Conservation (phyloP, 2,797 vertebrate species). For the Tolypeutes matacus region DNA sequence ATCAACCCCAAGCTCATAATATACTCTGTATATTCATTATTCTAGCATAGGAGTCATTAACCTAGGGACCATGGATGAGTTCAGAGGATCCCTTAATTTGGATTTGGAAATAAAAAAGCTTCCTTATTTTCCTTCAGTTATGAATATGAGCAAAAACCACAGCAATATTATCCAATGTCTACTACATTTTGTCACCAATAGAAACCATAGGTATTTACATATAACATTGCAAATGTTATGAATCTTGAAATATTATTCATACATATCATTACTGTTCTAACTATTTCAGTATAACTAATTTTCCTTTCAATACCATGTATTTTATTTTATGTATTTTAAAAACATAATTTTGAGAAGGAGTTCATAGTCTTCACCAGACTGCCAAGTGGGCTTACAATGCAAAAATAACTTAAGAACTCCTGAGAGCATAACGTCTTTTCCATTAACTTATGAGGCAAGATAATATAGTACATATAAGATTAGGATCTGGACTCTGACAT, state of each 20-base stretch:
- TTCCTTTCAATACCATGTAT: not conserved
- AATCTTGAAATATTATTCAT: not conserved
- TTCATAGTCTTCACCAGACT: not conserved
- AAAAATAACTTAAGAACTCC: not conserved
- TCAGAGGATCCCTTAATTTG: not conserved
- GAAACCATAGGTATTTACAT: conserved; percentile 21
- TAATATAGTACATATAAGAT: not conserved
- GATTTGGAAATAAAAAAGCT: not conserved
- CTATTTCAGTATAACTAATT: not conserved
- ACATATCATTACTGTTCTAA: not conserved
- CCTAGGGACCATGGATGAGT: not conserved
- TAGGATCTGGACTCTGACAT: not conserved
- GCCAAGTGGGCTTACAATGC: not conserved
- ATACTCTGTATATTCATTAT: not conserved
- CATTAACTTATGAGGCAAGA: not conserved
- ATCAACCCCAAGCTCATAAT: not conserved
- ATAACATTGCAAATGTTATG: not conserved
- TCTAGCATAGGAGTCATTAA: not conserved
- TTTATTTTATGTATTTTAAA: conserved; percentile 25
- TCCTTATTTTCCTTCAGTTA: not conserved
- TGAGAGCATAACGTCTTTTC: not conserved
- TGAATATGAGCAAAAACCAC: not conserved
- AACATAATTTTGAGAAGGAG: not conserved
- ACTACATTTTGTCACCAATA: not conserved
- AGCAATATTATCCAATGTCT: not conserved